Percentiles rank a stretch among this genome's conserved stretches.
Conservation (phyloP, 2,797 vertebrate species). For the Oreochromis mossambicus region DNA sequence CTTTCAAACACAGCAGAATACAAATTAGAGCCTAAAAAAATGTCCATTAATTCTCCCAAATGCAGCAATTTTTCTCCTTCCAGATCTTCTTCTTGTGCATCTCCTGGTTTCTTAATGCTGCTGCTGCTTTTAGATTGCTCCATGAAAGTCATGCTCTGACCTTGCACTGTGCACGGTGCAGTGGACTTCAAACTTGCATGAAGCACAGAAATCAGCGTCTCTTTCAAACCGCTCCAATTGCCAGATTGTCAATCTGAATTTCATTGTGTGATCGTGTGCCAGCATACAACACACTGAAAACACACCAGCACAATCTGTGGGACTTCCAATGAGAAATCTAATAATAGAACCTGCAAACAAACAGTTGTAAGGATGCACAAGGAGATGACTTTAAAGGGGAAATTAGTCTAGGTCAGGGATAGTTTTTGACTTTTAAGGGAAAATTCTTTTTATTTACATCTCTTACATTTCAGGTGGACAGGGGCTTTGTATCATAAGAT, state of each 20-base stretch:
- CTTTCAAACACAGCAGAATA: background rate
- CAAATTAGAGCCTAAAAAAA: background rate
- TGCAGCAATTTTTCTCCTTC: background rate
- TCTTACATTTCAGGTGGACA: background rate
- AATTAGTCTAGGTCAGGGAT: background rate
- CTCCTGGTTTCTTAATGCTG: background rate
- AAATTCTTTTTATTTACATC: rapidly evolving
- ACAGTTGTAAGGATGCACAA: background rate
- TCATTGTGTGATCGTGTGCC: background rate
- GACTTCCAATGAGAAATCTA: background rate
- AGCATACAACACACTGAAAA: background rate
- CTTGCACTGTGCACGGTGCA: background rate
- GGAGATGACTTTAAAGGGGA: background rate
- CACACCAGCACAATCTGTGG: background rate
- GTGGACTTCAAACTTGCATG: background rate
- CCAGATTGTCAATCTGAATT: background rate
- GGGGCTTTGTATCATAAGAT: background rate
- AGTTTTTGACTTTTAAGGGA: background rate
- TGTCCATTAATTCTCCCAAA: background rate
- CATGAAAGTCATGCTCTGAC: background rate
- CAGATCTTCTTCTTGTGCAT: background rate
- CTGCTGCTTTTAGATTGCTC: background rate
- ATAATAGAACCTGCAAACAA: background rate
- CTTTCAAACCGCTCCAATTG: background rate
- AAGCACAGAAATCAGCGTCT: background rate